Evolutionary conservation across 1,140 invertebrate genomes (phyloP), one percentile per base, ranked within the genome.

Genomic region (Zaprionus taronus): DNA sequence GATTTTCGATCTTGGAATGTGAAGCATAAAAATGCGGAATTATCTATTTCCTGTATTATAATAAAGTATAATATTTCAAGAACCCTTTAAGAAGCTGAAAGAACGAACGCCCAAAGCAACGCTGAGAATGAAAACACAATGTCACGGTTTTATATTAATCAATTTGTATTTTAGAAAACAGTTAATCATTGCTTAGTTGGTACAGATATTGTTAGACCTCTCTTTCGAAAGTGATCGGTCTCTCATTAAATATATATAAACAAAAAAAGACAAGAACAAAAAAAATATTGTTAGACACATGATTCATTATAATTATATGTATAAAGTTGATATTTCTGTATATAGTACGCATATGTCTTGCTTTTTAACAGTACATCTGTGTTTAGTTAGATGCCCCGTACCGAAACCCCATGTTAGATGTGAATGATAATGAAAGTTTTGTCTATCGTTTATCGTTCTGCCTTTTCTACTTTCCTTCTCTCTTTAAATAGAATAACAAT

Each of bases 101-200:
- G 44, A 49, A 17, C 4, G 6, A 49, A 22, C 11, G 20, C 20
- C 4, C 20, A 49, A 4, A 22, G 12, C 17, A 51, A 11, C 20
- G 3, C 1, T 14, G n/a, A 14, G 47, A 6, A 38, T 22, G 34
- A 5, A 26, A 4, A 24, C 24, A 24, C n/a, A 53, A 38, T 7
- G 17, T 24, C 31, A 64, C 14, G 20, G 2, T 7, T 51, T 24
- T 44, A 26, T 72, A 67, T 66, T 72, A 67, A 72, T 72, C 53
- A 38, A 68, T 73, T 79, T 67, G 67, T 68, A 71, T 73, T 64
- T 78, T 74, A 89, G 84, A 87, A 87, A 87, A 87, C 84, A 89
- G 78, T 90, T 89, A 87, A 83, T 89, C 57, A 81, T 83, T 61
- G 84, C 81, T 77, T 66, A 77, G 17, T 34, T 20, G 47, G 28